Evolutionary conservation across 30 jellyfish, hydroid and myxozoan genomes (phyloP), one percentile per base, ranked within the genome.

Genomic region (Aurelia sp.): DNA sequence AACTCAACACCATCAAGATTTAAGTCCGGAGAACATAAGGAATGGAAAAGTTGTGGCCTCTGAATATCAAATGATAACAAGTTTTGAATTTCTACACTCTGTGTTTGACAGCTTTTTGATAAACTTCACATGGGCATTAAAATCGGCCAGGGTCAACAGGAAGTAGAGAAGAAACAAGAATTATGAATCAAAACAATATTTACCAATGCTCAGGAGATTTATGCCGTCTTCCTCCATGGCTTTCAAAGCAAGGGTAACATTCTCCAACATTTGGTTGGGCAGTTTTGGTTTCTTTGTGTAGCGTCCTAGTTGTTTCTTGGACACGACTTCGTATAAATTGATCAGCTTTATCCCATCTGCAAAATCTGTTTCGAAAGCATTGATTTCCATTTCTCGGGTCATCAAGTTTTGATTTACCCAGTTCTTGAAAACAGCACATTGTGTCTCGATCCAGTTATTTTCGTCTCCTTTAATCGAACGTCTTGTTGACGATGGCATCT

Each of bases 371-470:
- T 85, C 98, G 70, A 96, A 78, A n/a, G 86, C 95, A 4, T 83
- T 87, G 20, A 96, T 38, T 31, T 86, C 85, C 91, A 88, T 74
- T 24, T 86, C 95, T 24, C 97, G 86, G 18, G 59, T 50, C 13
- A 59, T 81, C 48, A 96, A 65, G 66, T 89, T 88, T 60, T 92
- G 97, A 67, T 96, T 96, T 31, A 89, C 97, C 99, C 99, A 96
- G 44, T 91, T 91, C 55, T 98, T 96, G 91, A 96, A 96, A 3
- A 98, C 97, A 31, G 97, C 90, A 35, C 80, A 82, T 80, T 96
- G 99, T 91, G 97, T 96, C 47, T 92, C 97, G 22, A 91, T 74
- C 99, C 99, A 96, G 91, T 96, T 90, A 72, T 87, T 97, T 83
- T 96, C 99, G 35, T 76, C 87, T 53, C 99, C 99, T 63, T 79